phyloP scores from a whole-genome alignment of 2,797 vertebrate species.

The Hippocampus kuda region DNA sequence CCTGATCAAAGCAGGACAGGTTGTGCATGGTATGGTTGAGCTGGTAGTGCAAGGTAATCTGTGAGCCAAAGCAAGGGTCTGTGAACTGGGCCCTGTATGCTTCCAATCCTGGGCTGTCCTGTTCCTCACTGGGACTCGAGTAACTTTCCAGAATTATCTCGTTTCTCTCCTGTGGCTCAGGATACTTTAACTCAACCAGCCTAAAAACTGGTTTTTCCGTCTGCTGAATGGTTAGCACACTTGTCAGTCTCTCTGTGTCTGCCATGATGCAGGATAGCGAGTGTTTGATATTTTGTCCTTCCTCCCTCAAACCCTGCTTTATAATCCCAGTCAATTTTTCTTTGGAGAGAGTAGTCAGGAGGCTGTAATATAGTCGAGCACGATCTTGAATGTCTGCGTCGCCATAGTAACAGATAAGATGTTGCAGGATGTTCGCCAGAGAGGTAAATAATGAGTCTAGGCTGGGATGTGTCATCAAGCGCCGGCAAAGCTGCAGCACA shows the following conservation, averaged over 20 bases:
- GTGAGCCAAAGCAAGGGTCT: slow-evolving; percentile 43
- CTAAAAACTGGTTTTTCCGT: slow-evolving; percentile 44
- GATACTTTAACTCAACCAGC: slow-evolving; percentile 38
- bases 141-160: neutral
- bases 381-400: slow-evolving; percentile 77
- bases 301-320: slow-evolving; percentile 43
- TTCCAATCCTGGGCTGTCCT: slow-evolving; percentile 15
- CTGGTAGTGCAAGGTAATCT: slow-evolving; percentile 55
- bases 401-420: slow-evolving; percentile 57
- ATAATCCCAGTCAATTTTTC: slow-evolving; percentile 70
- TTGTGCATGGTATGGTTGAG: slow-evolving; percentile 39
- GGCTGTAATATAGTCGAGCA: slow-evolving; percentile 77
- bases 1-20: slow-evolving; percentile 48
- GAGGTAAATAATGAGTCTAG: slow-evolving; percentile 59
- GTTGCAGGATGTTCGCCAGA: slow-evolving; percentile 72
- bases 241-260: slow-evolving; percentile 71
- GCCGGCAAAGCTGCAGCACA: slow-evolving; percentile 70
- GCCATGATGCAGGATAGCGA: slow-evolving; percentile 66
- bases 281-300: slow-evolving; percentile 58
- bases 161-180: neutral
- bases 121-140: accelerated
- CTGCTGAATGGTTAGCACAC: slow-evolving; percentile 63
- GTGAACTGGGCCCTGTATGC: slow-evolving; percentile 59
- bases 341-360: slow-evolving; percentile 71
- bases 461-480: slow-evolving; percentile 66